Evolutionary conservation across 2,888 invertebrate genomes (phyloP), one percentile per base, ranked within the genome.

Genomic region (Craniophora ligustri): DNA sequence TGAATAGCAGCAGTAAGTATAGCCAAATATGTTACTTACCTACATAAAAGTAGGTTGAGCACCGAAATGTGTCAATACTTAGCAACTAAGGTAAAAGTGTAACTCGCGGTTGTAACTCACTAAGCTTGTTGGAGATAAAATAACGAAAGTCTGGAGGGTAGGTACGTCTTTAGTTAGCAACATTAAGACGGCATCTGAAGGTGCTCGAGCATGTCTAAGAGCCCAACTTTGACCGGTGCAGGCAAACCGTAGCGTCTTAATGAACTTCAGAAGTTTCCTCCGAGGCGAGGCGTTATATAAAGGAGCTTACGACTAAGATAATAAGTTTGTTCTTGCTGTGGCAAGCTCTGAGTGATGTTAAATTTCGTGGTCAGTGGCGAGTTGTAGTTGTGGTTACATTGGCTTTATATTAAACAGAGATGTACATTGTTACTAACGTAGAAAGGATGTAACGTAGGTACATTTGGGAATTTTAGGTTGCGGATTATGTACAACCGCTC

Each of bases 201-300:
- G 84, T 84, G 81, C 84, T 85, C 79, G 75, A 82, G 77, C 84
- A 80, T 82, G 81, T 75, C 82, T 76, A 78, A 85, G 81, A 78
- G 79, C 75, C 82, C 69, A 87, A 87, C 81, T 89, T 88, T 82
- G 82, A 79, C 83, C 79, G 77, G 77, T 82, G 80, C 84, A 84
- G 73, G 78, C 83, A 84, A 87, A 86, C 86, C 85, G 82, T 84
- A 82, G 83, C 85, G 84, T 85, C 88, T 86, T 91, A 89, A 91
- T 91, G 88, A 91, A 91, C 82, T 90, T 90, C 78, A 75, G 72
- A 86, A 89, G 81, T 87, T 81, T 71, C 68, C 36, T 62, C 58
- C 46, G 38, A 61, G 60, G 74, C 67, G 62, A 68, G 60, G 46
- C 79, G 64, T 64, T 64, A 70, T 57, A 82, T 75, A 80, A 71